Base-by-base conservation (phyloP, 2,888 invertebrate species). In the Andrena bicolor region DNA sequence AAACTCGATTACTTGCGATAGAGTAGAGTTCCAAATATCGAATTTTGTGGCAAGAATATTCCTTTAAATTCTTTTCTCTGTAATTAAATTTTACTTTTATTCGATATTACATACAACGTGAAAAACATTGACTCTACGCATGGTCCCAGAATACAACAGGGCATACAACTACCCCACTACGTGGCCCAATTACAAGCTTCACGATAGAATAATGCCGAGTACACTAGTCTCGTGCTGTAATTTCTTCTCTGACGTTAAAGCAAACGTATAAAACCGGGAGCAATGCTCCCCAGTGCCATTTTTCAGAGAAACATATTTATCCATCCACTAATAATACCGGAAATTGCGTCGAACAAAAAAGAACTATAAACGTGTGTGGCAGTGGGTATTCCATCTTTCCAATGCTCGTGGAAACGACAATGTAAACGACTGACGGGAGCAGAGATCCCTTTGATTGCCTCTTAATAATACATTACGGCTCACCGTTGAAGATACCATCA, bases 171-270 rank as follows among this genome's bases (percentile, higher is more conserved):
- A 72, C 58, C 20, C 41, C 51, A 71, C 20, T 75, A 41, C 65
- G 26, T 74, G 53, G 35, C 35, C 70, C 68, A 16, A 58, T 28
- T 72, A 72, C 48, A 56, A 56, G 65, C 10, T 49, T 79, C 26
- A 0, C 10, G 66, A 68, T 72, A 70, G 79, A 7, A 35, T 71
- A 61, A 63, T 53, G 20, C 16, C 53, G n/a, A 61, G 53, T 48
- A 53, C 32, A 13, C 13, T 13, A 41, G 20, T 20, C 16, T 23
- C 16, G 2, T 23, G 35, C 61, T 32, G 23, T 70, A 78, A 80
- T 80, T 61, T 68, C n/a, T 70, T 26, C n/a, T 76, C 10, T 10
- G 10, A 20, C 20, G 48, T 53, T 78, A 6, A 8, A 78, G 28
- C 26, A 56, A 71, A 48, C 63, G 63, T 4, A 35, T 30, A 13